Base-by-base conservation (phyloP, 2,797 vertebrate genomes). In the Chaetophractus vellerosus region DNA sequence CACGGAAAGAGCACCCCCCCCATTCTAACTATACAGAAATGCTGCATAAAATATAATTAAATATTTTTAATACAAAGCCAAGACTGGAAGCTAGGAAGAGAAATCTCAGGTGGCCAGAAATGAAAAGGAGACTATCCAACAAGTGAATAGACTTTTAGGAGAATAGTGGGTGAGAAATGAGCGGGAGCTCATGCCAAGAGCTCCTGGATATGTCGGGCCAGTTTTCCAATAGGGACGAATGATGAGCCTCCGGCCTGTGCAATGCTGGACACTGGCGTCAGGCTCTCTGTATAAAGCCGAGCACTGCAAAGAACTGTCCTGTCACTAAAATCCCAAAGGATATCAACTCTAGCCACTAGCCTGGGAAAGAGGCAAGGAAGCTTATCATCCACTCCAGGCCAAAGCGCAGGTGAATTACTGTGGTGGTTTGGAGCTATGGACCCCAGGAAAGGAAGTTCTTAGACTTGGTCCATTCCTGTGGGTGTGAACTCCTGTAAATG, bases 61-160 rank as follows among this genome's bases (percentile, higher is more conserved):
- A 86, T n/a, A 26, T 11, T 6, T 57, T 26, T 68, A 36, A 45
- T 26, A 86, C 19, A 45, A 9, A 90, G 57, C 33, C 41, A 63
- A 82, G 36, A 66, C 5, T 63, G 14, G 48, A 66, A 79, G 55
- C 41, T 92, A 48, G 55, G 4, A 64, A 59, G 19, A 33, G 75
- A 91, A 93, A 91, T 84, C 38, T 10, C 18, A 81, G 66, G 63
- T 78, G 19, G 19, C 28, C 88, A 69, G 24, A 87, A 80, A 90
- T 2, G 2, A 79, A 90, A 76, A 55, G 6, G 36, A 55, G 84
- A n/a, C 8, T 14, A 31, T 23, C 69, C 24, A 38, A 59, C n/a
- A 69, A 74, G 45, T 63, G 55, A 64, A 48, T 16, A 16, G 41
- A 23, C 9, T 36, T 52, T 52, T 24, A 19, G 21, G 10, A 41